Base-by-base conservation (phyloP, 1,140 invertebrate species). In the Patella vulgata region DNA sequence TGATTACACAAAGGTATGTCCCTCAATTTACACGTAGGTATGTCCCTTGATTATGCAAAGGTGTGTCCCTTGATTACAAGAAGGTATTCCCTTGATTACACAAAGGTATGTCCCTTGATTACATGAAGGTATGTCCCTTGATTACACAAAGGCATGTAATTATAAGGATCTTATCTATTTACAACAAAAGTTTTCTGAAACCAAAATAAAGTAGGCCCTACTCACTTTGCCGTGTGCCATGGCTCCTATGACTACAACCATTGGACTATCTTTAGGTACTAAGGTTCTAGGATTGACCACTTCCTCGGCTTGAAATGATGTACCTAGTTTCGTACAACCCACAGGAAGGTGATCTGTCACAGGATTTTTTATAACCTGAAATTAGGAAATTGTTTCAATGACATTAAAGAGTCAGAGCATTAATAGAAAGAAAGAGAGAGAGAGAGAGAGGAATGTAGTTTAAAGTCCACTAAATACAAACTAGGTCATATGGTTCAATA, bases 341-440 rank as follows among this genome's bases (percentile, higher is more conserved):
- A 95, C 92, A n/a, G 97, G 97, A 28, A 99, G 85, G 86, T 99
- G 96, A 79, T 94, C 89, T 3, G 91, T 93, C 0, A 99, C 87
- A 3, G 98, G 98, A 86, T 99, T 99, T 84, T 97, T 98, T 43
- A 99, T 97, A 6, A 99, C 93, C 83, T 86, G 62, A 2, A 73
- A 59, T 53, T 23, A 25, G 31, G 44, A 56, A 47, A 48, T n/a
- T n/a, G n/a, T n/a, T 1, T n/a, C 25, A 17, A 19, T 27, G 17
- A 28, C 5, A 9, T 21, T 43, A n/a, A 21, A 43, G 23, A 43
- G 4, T 40, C n/a, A 9, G n/a, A 40, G 23, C 42, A n/a, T 43
- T 9, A 43, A 43, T 9, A 43, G 4, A 9, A 40, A n/a, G 39
- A 11, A 40, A n/a, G 9, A 43, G n/a, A 43, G n/a, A 17, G 23